Base-by-base conservation (phyloP, 2,113 vertebrate species). In the Rhinolophus sinicus region DNA sequence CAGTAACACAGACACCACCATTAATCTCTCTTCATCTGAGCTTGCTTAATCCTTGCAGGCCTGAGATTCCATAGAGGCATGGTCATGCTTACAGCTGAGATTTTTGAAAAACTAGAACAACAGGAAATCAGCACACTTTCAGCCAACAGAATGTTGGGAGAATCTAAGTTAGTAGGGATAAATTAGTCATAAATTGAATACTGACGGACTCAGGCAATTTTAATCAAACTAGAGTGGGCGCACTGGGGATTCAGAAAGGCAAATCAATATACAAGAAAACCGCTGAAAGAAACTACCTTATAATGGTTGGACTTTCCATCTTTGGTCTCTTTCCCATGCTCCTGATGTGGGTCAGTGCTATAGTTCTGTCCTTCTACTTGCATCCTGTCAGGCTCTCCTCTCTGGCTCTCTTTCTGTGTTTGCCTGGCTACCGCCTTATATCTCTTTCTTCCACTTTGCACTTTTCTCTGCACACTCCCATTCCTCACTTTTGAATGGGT, bases 21-120 rank as follows among this genome's bases (percentile, higher is more conserved):
- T 96, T 85, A 96, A 96, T 97, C 76, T 98, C 77, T 64, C 64
- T 90, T 93, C n/a, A 16, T 52, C 62, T 90, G 76, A 70, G 73
- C 50, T 94, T 90, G 54, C 35, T 94, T 81, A 88, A 67, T n/a
- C 64, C 11, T 38, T 9, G 1, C 16, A 28, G 70, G 60, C 15
- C 4, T 88, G 77, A 94, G 80, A 28, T 82, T 80, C 93, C 15
- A 5, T 0, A 38, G 58, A 95, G 78, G 19, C 58, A 50, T 54
- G n/a, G n/a, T 60, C 21, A 14, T 30, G 28, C 26, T 94, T 85
- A 87, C 40, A 88, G 60, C 12, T 72, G 72, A 86, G 90, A 22
- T 86, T 72, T 96, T 58, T 54, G 18, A 90, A 88, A 94, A 67
- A 60, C 60, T 3, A 77, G 26, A 90, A 60, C 35, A 69, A 70